Evolutionary conservation across 2,888 invertebrate species (phyloP).

Genomic region (Muschampia plurimacula): DNA sequence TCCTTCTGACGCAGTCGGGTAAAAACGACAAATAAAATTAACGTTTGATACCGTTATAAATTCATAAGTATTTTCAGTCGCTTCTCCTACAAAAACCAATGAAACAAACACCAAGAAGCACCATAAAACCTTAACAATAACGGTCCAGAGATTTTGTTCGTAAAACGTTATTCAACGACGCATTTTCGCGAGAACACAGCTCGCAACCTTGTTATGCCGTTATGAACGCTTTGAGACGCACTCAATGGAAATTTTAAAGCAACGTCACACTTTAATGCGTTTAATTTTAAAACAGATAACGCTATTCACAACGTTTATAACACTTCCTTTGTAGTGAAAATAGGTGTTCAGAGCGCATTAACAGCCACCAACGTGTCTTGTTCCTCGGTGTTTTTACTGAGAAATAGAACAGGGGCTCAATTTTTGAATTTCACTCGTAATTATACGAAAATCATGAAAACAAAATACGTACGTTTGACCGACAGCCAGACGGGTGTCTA

Average conservation of each 20-base stretch:
- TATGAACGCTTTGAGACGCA: conserved; percentile 35
- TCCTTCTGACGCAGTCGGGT: too few species aligned
- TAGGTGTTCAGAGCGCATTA: neutral
- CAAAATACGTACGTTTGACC: too few species aligned
- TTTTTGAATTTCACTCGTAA: too few species aligned
- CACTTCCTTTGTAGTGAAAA: conserved; percentile 1
- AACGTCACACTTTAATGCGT: conserved; percentile 31
- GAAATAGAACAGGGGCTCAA: too few species aligned
- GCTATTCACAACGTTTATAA: conserved; percentile 20
- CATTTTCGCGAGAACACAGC: conserved; percentile 26
- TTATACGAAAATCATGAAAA: too few species aligned
- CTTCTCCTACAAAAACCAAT: neutral
- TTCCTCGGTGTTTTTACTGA: too few species aligned
- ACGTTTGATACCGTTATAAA: too few species aligned
- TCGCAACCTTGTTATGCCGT: conserved; percentile 30
- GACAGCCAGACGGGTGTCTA: too few species aligned
- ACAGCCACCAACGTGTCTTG: neutral
- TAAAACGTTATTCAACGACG: conserved; percentile 22
- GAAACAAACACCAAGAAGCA: neutral
- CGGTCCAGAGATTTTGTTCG: conserved; percentile 18
- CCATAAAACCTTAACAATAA: neutral
- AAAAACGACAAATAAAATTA: too few species aligned
- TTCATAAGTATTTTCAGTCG: neutral
- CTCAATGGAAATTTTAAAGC: conserved; percentile 36
- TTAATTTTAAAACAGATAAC: conserved; percentile 39